A percentile compares a stretch with the other conserved stretches of the same genome.
Evolutionary conservation across 2,888 invertebrate genomes (phyloP).

Genomic region (Calameuta filiformis): DNA sequence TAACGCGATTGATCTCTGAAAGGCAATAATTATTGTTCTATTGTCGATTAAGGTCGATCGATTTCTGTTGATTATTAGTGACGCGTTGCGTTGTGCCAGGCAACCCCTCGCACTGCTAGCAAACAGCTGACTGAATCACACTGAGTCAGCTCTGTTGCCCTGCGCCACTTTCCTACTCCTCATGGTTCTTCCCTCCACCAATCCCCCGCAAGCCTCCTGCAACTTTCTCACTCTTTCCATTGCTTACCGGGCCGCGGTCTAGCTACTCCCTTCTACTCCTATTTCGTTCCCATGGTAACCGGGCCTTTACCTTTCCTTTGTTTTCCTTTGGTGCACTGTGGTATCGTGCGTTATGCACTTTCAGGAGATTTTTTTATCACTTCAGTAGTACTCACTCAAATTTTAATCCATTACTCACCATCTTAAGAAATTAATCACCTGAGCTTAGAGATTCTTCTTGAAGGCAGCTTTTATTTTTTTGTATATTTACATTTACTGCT

Average conservation of each 20-base stretch:
- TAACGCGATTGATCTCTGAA: neutral
- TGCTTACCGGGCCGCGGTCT: neutral
- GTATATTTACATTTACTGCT: too few relatives aligned
- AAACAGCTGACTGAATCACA: conserved; percentile 2
- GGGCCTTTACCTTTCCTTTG: neutral
- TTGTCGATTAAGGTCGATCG: neutral
- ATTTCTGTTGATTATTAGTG: neutral
- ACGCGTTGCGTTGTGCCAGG: neutral
- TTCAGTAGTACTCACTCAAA: neutral
- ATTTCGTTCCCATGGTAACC: neutral
- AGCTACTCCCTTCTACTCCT: neutral
- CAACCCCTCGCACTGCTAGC: conserved; percentile 4
- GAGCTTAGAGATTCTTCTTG: neutral
- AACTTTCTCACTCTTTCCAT: neutral
- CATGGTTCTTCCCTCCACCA: neutral
- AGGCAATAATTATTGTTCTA: neutral
- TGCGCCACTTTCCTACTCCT: neutral
- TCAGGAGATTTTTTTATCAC: neutral
- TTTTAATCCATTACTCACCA: neutral
- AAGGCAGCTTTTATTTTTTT: too few relatives aligned
- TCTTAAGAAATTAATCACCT: neutral
- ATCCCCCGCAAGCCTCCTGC: neutral
- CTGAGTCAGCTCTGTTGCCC: neutral
- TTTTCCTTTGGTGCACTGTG: neutral
- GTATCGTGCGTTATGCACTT: neutral